phyloP scores from a whole-genome alignment of 2,113 vertebrate species.

The Panthera tigris region DNA sequence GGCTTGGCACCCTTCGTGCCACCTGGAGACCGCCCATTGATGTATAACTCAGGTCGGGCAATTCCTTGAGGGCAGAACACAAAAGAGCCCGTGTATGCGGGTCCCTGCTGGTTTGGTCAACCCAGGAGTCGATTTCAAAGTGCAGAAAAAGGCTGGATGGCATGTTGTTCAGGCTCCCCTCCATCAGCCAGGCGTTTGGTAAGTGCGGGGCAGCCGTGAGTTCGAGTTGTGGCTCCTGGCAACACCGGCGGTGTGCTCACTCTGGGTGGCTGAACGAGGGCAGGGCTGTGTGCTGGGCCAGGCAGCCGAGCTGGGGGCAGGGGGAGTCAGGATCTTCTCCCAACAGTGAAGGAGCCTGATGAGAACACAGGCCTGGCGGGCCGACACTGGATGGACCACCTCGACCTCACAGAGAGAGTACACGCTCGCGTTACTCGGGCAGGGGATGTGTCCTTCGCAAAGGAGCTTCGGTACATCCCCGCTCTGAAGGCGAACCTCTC shows the following conservation, averaged over 20 bases:
- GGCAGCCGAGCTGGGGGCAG: not conserved
- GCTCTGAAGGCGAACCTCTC: not conserved
- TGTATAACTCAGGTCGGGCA: not conserved
- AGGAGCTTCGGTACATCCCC: not conserved
- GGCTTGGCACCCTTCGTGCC: not conserved
- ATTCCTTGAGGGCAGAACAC: not conserved
- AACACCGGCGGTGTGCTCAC: not conserved
- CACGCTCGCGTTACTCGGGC: rapidly evolving
- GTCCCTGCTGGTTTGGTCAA: not conserved
- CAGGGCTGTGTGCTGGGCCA: too few species aligned
- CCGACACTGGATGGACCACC: not conserved
- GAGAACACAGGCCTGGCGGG: not conserved
- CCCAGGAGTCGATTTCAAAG: not conserved
- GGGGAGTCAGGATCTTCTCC: too few species aligned
- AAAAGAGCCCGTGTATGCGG: not conserved
- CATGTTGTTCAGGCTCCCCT: too few species aligned
- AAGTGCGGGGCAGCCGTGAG: not conserved
- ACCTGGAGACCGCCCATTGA: not conserved
- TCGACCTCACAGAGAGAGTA: not conserved
- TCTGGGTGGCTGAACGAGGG: not conserved
- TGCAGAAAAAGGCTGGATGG: not conserved
- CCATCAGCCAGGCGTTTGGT: not conserved
- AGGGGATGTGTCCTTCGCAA: too few species aligned
- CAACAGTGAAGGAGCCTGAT: too few species aligned
- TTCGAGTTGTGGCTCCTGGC: not conserved